Base-by-base conservation (phyloP, 2,797 vertebrate genomes). In the Danio albolineatus region DNA sequence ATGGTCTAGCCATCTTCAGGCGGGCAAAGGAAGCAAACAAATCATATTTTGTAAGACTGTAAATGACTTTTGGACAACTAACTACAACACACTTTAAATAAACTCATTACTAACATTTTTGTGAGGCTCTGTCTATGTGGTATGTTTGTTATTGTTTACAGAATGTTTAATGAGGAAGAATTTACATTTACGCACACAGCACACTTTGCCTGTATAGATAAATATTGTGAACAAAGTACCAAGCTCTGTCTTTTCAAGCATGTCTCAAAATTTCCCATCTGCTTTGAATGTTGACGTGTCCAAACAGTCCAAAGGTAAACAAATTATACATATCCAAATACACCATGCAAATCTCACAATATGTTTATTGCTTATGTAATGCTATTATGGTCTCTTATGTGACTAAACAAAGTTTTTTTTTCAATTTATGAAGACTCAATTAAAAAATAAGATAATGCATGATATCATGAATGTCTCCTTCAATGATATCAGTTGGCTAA, bases 61-160 rank as follows among this genome's bases (percentile, higher is more conserved):
- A 17, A 38, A 49, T 64, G 10, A 60, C 43, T 69, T 28, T 39
- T 19, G 28, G 28, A 61, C 53, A 17, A 28, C 28, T 78, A 49
- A n/a, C 7, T 19, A 7, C 4, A 7, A 60, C 3, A 2, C 9
- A 39, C n/a, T 78, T 21, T 59, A 70, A 61, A 60, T 61, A 61
- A 61, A 61, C n/a, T 59, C 21, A 78, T 54, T 76, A 10, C 19
- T 10, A 19, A 48, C 13, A 71, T 54, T 54, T 62, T 64, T 51
- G 46, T 62, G 41, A 48, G 17, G 10, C 28, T 36, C 38, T 44
- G 12, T 70, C 12, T 38, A 69, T 39, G 41, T 10, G 10, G 44
- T 62, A 67, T 56, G 57, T 59, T 76, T 75, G 65, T 79, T 56
- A 51, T 79, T 65, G 72, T 79, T 75, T 64, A 71, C 9, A 5